These are phyloP conservation scores for Hylaeus anthracinus DNA, from an alignment of 1,140 invertebrate species.

Conservation along the genomic window DNA sequence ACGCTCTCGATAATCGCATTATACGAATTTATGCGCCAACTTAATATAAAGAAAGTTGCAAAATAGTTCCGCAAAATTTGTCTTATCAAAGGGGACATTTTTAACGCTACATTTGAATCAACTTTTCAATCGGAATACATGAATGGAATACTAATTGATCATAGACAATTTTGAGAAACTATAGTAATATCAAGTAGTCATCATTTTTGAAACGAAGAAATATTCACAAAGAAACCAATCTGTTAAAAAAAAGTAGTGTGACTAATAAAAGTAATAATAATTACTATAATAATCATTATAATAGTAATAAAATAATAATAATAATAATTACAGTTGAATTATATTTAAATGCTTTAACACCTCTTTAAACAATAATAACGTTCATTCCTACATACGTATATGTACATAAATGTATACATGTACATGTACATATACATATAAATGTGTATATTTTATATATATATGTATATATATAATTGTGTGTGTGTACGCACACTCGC, in stretches of 20 bases:
- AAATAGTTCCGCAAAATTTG: background rate
- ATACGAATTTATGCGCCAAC: too few relatives aligned
- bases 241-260: conserved; percentile 1
- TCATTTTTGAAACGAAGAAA: background rate
- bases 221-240: background rate
- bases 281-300: conserved; percentile 19
- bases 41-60: background rate
- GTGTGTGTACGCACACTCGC: too few relatives aligned
- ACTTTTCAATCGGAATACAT: background rate
- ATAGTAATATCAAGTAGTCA: background rate
- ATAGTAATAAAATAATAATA: conserved; percentile 35
- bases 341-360: conserved; percentile 61
- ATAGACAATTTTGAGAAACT: background rate
- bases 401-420: conserved; percentile 17
- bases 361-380: conserved; percentile 55
- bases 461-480: conserved; percentile 19
- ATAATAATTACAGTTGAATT: conserved; percentile 62
- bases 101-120: too few relatives aligned
- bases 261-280: conserved; percentile 20
- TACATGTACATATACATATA: conserved; percentile 19
- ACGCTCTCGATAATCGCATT: too few relatives aligned
- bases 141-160: background rate
- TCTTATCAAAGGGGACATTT: too few relatives aligned
- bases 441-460: conserved; percentile 21
- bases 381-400: conserved; percentile 57